These are phyloP conservation scores for Aptenodytes forsteri DNA, from an alignment of 2,113 vertebrate species.

Conservation along the genomic window DNA sequence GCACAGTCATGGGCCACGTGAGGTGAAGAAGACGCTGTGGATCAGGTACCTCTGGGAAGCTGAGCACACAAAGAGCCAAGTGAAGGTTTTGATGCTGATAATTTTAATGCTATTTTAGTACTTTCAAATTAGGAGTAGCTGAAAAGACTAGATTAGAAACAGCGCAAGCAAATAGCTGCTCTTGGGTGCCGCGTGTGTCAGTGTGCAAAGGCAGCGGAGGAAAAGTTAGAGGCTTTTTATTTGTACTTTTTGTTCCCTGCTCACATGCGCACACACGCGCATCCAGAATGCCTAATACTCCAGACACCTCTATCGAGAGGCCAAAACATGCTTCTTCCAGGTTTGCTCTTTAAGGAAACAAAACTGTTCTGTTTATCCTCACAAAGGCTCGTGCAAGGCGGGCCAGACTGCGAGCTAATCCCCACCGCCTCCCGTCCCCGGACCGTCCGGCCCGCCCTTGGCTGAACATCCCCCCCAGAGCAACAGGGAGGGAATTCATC, in stretches of 20 bases:
- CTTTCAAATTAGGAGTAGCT: background rate
- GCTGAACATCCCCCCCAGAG: background rate
- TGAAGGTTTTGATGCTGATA: background rate
- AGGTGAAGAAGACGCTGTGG: background rate
- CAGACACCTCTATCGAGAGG: background rate
- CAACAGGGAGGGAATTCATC: background rate
- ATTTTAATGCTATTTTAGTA: background rate
- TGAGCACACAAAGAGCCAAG: rapidly evolving
- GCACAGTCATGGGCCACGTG: rapidly evolving
- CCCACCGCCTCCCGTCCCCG: background rate
- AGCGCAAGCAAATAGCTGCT: background rate
- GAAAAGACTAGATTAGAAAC: background rate
- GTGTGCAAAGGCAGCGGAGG: background rate
- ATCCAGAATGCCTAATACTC: background rate
- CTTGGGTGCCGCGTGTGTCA: background rate
- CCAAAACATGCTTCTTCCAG: background rate
- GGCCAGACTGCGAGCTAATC: background rate
- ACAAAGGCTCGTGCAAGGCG: background rate
- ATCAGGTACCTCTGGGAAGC: background rate
- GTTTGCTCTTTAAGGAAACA: background rate
- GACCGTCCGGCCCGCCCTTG: background rate
- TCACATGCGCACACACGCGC: background rate
- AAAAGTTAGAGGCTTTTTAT: background rate
- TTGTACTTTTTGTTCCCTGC: background rate
- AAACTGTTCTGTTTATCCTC: background rate